A percentile compares a stretch with the other conserved stretches of the same genome.
phyloP scores from a whole-genome alignment of 2,797 vertebrate species.

The Onychomys arenicola region DNA sequence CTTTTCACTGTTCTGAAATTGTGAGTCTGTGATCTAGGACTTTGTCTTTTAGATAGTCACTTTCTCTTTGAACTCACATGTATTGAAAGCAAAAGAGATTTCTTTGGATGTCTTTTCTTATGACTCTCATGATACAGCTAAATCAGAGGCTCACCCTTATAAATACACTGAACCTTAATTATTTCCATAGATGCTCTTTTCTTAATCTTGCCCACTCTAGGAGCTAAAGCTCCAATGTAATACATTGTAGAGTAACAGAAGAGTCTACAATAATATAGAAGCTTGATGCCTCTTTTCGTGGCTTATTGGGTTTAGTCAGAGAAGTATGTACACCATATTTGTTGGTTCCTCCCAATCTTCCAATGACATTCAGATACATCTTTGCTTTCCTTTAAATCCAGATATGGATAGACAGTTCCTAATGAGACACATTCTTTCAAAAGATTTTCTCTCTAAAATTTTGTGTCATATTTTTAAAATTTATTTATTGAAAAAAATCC shows the following conservation, averaged over 20 bases:
- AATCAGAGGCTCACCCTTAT: background rate
- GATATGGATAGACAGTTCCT: background rate
- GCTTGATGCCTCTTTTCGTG: background rate
- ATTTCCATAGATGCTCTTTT: background rate
- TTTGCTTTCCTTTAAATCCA: background rate
- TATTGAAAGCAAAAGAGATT: background rate
- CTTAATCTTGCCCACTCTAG: background rate
- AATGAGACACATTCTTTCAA: background rate
- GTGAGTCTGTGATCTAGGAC: background rate
- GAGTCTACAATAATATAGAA: background rate
- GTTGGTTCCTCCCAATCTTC: background rate
- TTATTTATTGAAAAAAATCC: constrained; percentile 19
- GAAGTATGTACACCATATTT: background rate
- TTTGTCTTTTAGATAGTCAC: background rate
- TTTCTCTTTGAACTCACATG: background rate
- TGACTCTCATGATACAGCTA: background rate
- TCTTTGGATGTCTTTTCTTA: background rate
- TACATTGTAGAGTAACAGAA: background rate
- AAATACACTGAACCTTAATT: constrained; percentile 1
- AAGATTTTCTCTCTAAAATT: background rate
- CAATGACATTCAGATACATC: background rate
- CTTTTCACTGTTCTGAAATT: background rate
- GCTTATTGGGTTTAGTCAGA: background rate
- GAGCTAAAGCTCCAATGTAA: background rate
- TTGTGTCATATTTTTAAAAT: background rate